Evolutionary conservation across 2,797 vertebrate genomes (phyloP).

Genomic region (Lateolabrax maculatus): DNA sequence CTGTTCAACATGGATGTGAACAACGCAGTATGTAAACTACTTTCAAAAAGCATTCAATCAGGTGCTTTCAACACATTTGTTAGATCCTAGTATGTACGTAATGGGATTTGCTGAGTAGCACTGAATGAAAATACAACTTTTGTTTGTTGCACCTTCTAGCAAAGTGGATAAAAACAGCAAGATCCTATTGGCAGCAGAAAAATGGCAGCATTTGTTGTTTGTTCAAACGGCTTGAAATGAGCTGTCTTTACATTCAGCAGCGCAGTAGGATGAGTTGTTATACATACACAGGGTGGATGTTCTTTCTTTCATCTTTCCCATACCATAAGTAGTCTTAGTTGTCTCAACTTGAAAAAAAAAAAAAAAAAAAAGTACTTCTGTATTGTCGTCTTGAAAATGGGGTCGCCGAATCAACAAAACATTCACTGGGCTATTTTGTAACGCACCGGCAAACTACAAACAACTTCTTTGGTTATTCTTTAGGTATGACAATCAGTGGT

Average conservation of each 20-base stretch:
- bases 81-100: not conserved
- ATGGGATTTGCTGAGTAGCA: not conserved
- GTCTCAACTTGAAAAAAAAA: not conserved
- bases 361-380: not conserved
- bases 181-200: not conserved
- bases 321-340: not conserved
- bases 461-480: not conserved
- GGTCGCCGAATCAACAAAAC: not conserved
- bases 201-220: not conserved
- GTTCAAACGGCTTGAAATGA: constrained; percentile 5
- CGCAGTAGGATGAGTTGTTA: too few species aligned
- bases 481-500: constrained; percentile 9
- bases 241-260: not conserved
- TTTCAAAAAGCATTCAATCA: not conserved
- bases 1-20: not conserved
- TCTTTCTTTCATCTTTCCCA: not conserved
- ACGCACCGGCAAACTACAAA: not conserved
- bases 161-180: not conserved
- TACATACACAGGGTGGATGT: not conserved
- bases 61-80: not conserved
- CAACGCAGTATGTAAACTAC: not conserved
- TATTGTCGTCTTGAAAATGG: not conserved
- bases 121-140: not conserved
- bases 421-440: not conserved
- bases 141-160: not conserved